Evolutionary conservation across 2,888 invertebrate genomes (phyloP), one percentile per base, ranked within the genome.

Genomic region (Mylabris sibirica): DNA sequence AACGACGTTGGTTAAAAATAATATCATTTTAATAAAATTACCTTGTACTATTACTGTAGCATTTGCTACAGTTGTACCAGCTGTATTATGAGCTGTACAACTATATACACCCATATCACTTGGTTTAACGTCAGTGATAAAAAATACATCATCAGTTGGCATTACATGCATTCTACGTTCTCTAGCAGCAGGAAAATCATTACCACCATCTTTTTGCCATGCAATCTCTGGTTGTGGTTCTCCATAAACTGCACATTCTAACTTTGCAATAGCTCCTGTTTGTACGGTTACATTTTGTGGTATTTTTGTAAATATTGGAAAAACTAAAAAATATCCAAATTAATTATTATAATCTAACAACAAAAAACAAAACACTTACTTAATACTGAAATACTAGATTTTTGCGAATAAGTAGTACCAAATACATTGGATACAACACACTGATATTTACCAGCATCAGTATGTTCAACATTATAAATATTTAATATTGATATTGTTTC

Each of bases 121-220:
- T 0, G 92, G 89, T 84, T 95, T 96, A 24, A 95, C 95, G 85
- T 95, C 92, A n/a, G 95, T 90, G 76, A 98, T 98, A 81, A 96
- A 95, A 83, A 97, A 95, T 1, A 93, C 91, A 83, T 97, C 95
- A 82, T 98, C 97, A 35, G 91, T 90, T 0, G 95, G 93, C 90
- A 96, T 94, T 60, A 97, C 95, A 85, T 95, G 94, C 92, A 98
- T 93, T 44, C 98, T 88, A 59, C 97, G 89, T 83, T 98, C 97
- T 76, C 93, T 89, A 9, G 98, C 98, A 5, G 98, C 98, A 8
- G 97, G 97, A 84, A 98, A 98, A 81, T 96, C 94, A 80, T 94
- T 93, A 0, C 94, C 95, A n/a, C 95, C 95, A 85, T 95, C 95
- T 85, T 96, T 96, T 78, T 94, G 93, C 92, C 96, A 93, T 0